Evolutionary conservation across 2,113 vertebrate species (phyloP).

Genomic region (Coptodon bakossiorum): DNA sequence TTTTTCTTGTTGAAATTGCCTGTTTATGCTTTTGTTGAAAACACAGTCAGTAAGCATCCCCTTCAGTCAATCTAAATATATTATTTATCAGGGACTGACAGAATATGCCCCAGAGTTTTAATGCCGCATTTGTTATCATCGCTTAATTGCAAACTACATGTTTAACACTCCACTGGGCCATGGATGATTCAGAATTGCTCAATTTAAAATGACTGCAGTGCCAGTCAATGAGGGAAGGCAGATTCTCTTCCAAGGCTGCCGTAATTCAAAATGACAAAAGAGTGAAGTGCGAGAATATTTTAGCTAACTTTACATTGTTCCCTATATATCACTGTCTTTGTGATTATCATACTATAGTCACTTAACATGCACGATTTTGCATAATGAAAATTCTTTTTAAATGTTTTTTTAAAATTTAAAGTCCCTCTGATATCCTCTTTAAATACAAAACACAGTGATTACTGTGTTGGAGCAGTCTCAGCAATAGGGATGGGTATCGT

Average conservation of each 20-base stretch:
- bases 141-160: slow-evolving; percentile 60
- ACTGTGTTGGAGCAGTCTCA: not conserved
- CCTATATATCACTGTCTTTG: not conserved
- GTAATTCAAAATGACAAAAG: slow-evolving; percentile 8
- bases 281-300: not conserved
- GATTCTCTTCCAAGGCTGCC: not conserved
- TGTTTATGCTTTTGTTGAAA: slow-evolving; percentile 33
- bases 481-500: not conserved
- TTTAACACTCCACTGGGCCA: slow-evolving; percentile 60
- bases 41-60: not conserved
- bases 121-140: slow-evolving; percentile 41
- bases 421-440: rapidly evolving
- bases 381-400: not conserved
- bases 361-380: not conserved
- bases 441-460: not conserved
- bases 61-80: slow-evolving; percentile 47
- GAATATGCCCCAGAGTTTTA: slow-evolving; percentile 44
- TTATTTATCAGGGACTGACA: slow-evolving; percentile 49
- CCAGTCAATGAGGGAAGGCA: not conserved
- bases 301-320: not conserved
- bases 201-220: slow-evolving; percentile 47
- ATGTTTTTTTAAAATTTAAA: not conserved
- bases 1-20: slow-evolving; percentile 40
- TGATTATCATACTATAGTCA: not conserved
- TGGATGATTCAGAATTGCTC: slow-evolving; percentile 45